A percentile compares a stretch with the other conserved stretches of the same genome.
Conservation (phyloP, 2,888 invertebrate species). For the Amiota communis region DNA sequence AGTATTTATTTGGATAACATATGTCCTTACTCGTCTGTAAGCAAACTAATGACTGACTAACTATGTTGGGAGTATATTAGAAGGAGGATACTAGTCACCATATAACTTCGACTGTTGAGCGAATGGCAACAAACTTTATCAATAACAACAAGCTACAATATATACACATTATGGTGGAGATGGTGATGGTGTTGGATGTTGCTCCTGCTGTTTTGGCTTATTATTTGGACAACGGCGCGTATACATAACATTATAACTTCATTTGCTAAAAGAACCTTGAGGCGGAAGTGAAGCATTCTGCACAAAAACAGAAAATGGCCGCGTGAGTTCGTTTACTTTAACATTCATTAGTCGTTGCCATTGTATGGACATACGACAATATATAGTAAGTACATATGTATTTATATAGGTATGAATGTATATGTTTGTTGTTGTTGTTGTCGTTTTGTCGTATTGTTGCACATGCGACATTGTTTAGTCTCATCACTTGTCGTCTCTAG, state of each 20-base stretch:
- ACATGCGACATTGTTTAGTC: too few species aligned
- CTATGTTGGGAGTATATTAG: too few species aligned
- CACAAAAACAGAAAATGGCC: slow-evolving; percentile 23
- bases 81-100: too few species aligned
- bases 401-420: too few species aligned
- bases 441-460: neutral
- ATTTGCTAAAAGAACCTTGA: slow-evolving; percentile 24
- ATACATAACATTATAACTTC: slow-evolving; percentile 49
- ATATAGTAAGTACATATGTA: neutral
- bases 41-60: too few species aligned
- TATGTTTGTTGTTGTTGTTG: neutral
- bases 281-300: slow-evolving; percentile 49
- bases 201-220: too few species aligned
- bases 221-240: slow-evolving; percentile 39
- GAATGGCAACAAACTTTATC: slow-evolving; percentile 28
- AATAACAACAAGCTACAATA: slow-evolving; percentile 45
- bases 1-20: slow-evolving; percentile 16
- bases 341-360: slow-evolving; percentile 59
- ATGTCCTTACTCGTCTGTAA: too few species aligned
- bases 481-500: slow-evolving; percentile 29
- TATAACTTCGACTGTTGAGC: too few species aligned
- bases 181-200: too few species aligned
- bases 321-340: slow-evolving; percentile 48
- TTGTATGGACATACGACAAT: slow-evolving; percentile 41
- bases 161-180: neutral